phyloP scores from a whole-genome alignment of 2,888 invertebrate species.

The Drosophila lutescens region DNA sequence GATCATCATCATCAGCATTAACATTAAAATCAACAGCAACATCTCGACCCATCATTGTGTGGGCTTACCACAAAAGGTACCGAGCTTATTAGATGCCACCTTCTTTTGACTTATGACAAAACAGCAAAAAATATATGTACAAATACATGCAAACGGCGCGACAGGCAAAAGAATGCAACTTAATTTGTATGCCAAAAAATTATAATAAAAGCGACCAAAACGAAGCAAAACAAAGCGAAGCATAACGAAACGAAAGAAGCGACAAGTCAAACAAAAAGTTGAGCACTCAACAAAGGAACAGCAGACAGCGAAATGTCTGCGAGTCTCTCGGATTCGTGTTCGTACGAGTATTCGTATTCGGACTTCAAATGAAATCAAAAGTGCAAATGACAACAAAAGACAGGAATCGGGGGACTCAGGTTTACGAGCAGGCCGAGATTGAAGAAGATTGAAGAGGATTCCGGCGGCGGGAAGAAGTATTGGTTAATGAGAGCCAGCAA shows the following conservation, averaged over 20 bases:
- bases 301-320: conserved; percentile 48
- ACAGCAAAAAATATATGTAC: conserved; percentile 9
- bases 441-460: conserved; percentile 6
- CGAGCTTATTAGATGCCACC: conserved; percentile 45
- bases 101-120: conserved; percentile 34
- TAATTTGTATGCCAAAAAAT: conserved; percentile 63
- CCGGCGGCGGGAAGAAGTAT: conserved; percentile 6
- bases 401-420: conserved; percentile 44
- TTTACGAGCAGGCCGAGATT: conserved; percentile 23
- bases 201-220: conserved; percentile 47
- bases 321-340: conserved; percentile 10
- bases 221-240: conserved; percentile 23
- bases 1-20: conserved; percentile 36
- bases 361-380: conserved; percentile 80
- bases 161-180: conserved; percentile 63
- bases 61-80: conserved; percentile 54
- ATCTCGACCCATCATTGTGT: conserved; percentile 52
- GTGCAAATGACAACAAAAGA: conserved; percentile 79
- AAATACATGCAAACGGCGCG: conserved; percentile 24
- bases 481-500: conserved; percentile 28
- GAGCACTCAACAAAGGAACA: conserved; percentile 42
- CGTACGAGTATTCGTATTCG: conserved; percentile 17
- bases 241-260: conserved; percentile 48
- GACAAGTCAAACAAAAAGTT: conserved; percentile 50
- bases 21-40: conserved; percentile 18